These are phyloP conservation scores for Gallinago nigripennis DNA, from an alignment of 2,797 vertebrate species.

Conservation along the genomic window DNA sequence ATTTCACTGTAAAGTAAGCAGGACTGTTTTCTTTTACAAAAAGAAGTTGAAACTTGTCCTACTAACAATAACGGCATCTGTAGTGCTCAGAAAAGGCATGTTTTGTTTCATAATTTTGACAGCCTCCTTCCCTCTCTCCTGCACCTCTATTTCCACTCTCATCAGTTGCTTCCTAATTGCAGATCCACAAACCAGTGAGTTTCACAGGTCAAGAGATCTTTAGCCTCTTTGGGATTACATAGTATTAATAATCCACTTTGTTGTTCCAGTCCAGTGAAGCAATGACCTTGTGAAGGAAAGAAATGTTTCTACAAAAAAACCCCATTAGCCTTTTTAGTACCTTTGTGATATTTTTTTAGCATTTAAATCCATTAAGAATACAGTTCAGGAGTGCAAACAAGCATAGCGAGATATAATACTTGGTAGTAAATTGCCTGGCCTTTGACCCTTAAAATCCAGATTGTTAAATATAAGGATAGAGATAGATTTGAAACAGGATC, in stretches of 20 bases:
- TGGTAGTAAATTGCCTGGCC: background rate
- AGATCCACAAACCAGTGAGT: background rate
- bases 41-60: background rate
- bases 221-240: background rate
- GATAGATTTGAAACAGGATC: background rate
- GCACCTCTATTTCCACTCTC: background rate
- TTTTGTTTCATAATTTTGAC: background rate
- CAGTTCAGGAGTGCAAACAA: background rate
- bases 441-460: background rate
- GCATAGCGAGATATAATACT: background rate
- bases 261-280: background rate
- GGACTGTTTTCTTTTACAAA: background rate
- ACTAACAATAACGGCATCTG: background rate
- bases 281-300: background rate
- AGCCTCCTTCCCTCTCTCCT: background rate
- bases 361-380: background rate
- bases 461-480: background rate
- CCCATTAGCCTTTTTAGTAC: background rate
- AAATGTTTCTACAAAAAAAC: background rate
- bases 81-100: background rate
- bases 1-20: background rate
- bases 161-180: background rate
- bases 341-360: background rate
- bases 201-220: background rate
- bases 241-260: background rate